These are phyloP conservation scores for Calameuta idolon DNA, from an alignment of 2,888 invertebrate species.

Conservation along the genomic window DNA sequence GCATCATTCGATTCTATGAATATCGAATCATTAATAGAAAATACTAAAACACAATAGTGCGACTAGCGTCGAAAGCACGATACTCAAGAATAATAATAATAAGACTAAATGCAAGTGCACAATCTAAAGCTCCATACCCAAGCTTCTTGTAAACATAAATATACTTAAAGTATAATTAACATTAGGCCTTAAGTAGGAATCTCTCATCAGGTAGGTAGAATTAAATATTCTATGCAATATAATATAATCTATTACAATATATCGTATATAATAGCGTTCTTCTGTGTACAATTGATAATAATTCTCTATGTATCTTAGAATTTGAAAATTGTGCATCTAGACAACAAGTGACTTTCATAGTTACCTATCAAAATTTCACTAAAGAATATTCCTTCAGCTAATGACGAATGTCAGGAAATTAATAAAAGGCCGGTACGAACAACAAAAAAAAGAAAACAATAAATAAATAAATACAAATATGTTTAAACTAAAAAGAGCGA, in stretches of 20 bases:
- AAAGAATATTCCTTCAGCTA: not conserved
- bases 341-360: slow-evolving; percentile 44
- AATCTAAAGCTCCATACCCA: slow-evolving; percentile 1
- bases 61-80: slow-evolving; percentile 49
- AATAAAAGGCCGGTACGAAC: not conserved
- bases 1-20: not conserved
- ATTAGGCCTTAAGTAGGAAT: slow-evolving; percentile 49
- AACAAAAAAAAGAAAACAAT: slow-evolving; percentile 14
- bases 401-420: not conserved
- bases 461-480: slow-evolving; percentile 33
- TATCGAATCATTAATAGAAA: not conserved
- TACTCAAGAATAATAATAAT: slow-evolving; percentile 4
- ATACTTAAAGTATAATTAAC: slow-evolving; percentile 28
- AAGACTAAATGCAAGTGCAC: not conserved
- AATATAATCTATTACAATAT: slow-evolving; percentile 33
- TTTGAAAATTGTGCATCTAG: slow-evolving; percentile 43
- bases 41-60: slow-evolving; percentile 35
- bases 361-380: slow-evolving; percentile 16
- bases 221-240: slow-evolving; percentile 34
- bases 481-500: slow-evolving; percentile 1
- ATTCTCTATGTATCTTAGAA: slow-evolving; percentile 47
- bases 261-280: slow-evolving; percentile 26
- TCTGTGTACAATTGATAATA: slow-evolving; percentile 42
- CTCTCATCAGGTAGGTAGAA: slow-evolving; percentile 42
- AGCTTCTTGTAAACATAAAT: slow-evolving; percentile 32